A percentile compares a stretch with the other conserved stretches of the same genome.
These are phyloP conservation scores for Myotis brandtii DNA, from an alignment of 2,113 vertebrate species.

Conservation along the genomic window DNA sequence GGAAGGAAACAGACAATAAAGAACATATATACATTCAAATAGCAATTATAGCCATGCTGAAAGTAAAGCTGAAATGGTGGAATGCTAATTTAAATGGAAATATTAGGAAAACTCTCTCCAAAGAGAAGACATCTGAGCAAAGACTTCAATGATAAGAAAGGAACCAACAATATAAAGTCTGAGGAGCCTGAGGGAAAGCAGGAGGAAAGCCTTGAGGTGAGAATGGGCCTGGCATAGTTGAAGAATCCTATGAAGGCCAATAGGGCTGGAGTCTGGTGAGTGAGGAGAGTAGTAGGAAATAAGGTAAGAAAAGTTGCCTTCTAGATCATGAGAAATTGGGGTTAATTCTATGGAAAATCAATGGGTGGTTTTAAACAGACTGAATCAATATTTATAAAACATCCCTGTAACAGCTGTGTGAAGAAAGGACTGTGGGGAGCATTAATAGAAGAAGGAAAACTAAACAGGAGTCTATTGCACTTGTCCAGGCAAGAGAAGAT, in stretches of 20 bases:
- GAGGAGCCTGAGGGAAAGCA: background rate
- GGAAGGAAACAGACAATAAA: background rate
- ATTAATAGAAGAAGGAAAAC: background rate
- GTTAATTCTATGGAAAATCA: slow-evolving; percentile 9
- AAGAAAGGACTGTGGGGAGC: background rate
- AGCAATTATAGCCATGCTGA: background rate
- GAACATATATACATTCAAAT: background rate
- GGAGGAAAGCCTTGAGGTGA: background rate
- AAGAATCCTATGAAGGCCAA: background rate
- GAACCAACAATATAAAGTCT: background rate
- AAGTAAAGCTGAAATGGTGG: background rate
- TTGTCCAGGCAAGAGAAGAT: background rate
- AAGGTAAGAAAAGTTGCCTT: background rate
- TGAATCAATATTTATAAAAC: background rate
- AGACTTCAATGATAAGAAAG: background rate
- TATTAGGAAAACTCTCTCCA: background rate
- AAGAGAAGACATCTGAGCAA: background rate
- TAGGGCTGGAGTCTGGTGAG: background rate
- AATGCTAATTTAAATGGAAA: background rate
- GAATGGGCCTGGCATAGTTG: background rate
- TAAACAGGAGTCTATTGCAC: background rate
- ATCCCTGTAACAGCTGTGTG: background rate
- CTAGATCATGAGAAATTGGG: background rate
- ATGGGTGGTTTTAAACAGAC: background rate
- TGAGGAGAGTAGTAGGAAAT: background rate